Percentiles rank a stretch among this genome's conserved stretches.
Conservation (phyloP, 2,113 vertebrate genomes). For the Mionectes macconnelli region DNA sequence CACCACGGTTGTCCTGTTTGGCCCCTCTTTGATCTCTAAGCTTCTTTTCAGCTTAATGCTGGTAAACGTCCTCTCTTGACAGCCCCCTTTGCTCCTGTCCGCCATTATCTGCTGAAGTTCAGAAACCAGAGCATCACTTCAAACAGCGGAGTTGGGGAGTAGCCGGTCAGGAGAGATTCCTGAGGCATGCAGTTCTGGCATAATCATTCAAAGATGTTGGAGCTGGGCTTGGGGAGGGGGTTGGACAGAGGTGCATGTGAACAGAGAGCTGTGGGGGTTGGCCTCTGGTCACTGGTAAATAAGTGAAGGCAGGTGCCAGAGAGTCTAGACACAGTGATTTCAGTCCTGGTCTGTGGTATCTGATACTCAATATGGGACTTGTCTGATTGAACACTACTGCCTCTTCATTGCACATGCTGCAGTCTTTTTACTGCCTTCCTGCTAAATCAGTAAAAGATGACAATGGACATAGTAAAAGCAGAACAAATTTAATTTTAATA, state of each 20-base stretch:
- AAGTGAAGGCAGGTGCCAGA: constrained; percentile 99
- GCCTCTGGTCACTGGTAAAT: constrained; percentile 93
- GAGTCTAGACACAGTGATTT: constrained; percentile 99
- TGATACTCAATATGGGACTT: constrained; percentile 92
- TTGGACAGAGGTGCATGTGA: constrained; percentile 74
- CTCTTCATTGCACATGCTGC: constrained; percentile 80
- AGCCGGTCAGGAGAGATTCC: constrained; percentile 79
- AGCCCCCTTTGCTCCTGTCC: constrained; percentile 79
- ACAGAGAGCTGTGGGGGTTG: constrained; percentile 78
- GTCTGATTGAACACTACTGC: constrained; percentile 87
- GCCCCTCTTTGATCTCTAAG: constrained; percentile 78
- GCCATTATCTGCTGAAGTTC: constrained; percentile 82
- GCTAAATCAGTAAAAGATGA: constrained; percentile 87
- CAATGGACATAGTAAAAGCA: constrained; percentile 76
- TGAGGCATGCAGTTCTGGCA: constrained; percentile 76
- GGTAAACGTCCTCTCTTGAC: constrained; percentile 78
- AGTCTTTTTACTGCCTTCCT: constrained; percentile 86
- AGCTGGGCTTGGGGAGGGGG: constrained; percentile 52
- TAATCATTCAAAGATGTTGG: constrained; percentile 90
- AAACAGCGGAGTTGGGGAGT: constrained; percentile 78
- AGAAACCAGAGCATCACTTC: constrained; percentile 84
- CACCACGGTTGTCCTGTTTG: constrained; percentile 66
- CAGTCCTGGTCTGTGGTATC: constrained; percentile 91
- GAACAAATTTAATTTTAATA: constrained; percentile 82
- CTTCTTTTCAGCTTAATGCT: constrained; percentile 78